Conservation (phyloP, 2,888 invertebrate genomes). For the Phytoseiulus persimilis region DNA sequence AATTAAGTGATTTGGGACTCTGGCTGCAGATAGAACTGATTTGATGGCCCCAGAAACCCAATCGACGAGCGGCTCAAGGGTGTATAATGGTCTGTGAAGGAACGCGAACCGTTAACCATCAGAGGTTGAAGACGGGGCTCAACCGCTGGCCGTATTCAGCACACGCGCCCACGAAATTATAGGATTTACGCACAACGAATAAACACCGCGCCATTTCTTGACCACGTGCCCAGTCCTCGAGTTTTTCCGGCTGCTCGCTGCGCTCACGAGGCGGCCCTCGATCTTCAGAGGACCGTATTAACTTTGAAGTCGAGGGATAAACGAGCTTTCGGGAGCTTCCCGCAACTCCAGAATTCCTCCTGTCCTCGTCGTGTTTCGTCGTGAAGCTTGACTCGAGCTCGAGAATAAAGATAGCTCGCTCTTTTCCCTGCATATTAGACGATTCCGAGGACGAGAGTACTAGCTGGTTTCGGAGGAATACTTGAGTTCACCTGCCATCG, state of each 20-base stretch:
- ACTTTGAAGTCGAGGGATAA: no score
- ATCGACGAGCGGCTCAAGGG: not conserved
- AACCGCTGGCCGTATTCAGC: not conserved
- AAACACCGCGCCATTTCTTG: not conserved
- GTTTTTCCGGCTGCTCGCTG: not conserved
- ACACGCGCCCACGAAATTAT: not conserved
- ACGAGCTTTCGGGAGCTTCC: no score
- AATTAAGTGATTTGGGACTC: not conserved
- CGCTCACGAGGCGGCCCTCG: no score
- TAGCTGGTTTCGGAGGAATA: no score
- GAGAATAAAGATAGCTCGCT: no score
- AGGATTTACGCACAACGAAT: not conserved
- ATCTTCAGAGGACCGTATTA: no score
- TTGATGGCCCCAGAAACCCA: not conserved
- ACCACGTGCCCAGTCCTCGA: not conserved
- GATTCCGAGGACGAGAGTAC: no score
- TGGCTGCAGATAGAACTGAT: not conserved
- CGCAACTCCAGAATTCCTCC: no score
- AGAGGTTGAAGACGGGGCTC: not conserved
- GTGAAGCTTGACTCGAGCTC: no score
- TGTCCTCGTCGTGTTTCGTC: no score
- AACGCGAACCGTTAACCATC: not conserved
- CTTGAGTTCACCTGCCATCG: no score
- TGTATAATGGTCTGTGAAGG: slow-evolving; percentile 5
- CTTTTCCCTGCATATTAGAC: no score